Conservation (phyloP, 2,888 invertebrate genomes). For the Oasisia sp. region DNA sequence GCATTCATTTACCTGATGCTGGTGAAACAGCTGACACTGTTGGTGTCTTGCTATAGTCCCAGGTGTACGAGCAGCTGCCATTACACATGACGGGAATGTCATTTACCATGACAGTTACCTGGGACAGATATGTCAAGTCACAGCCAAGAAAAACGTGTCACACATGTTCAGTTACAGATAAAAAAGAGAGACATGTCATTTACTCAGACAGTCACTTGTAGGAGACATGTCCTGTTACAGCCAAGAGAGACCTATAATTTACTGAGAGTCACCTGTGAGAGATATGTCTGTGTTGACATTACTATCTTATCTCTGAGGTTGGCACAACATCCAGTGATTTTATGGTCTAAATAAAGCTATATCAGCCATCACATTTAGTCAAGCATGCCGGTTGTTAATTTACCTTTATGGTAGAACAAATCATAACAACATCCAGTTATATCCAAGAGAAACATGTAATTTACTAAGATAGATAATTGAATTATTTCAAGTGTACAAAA, state of each 20-base stretch:
- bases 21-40: conserved; percentile 49
- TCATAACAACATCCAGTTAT: neutral
- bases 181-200: conserved; percentile 41
- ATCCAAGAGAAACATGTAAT: neutral
- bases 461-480: too few relatives aligned
- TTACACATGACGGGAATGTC: conserved; percentile 49
- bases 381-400: too few relatives aligned
- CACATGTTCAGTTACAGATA: too few relatives aligned
- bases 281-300: too few relatives aligned
- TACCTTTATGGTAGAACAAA: too few relatives aligned
- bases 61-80: conserved; percentile 52
- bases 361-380: too few relatives aligned
- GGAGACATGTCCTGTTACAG: neutral
- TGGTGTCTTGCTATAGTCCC: conserved; percentile 47
- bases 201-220: conserved; percentile 44
- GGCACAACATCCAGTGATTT: too few relatives aligned
- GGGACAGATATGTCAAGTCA: neutral
- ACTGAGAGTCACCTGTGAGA: too few relatives aligned
- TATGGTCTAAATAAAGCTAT: too few relatives aligned
- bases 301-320: too few relatives aligned
- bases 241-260: neutral
- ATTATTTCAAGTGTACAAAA: too few relatives aligned
- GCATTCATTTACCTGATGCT: conserved; percentile 45
- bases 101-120: conserved; percentile 49
- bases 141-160: conserved; percentile 29